Evolutionary conservation across 2,113 vertebrate species (phyloP).

Genomic region (Aspiorhynchus laticeps): DNA sequence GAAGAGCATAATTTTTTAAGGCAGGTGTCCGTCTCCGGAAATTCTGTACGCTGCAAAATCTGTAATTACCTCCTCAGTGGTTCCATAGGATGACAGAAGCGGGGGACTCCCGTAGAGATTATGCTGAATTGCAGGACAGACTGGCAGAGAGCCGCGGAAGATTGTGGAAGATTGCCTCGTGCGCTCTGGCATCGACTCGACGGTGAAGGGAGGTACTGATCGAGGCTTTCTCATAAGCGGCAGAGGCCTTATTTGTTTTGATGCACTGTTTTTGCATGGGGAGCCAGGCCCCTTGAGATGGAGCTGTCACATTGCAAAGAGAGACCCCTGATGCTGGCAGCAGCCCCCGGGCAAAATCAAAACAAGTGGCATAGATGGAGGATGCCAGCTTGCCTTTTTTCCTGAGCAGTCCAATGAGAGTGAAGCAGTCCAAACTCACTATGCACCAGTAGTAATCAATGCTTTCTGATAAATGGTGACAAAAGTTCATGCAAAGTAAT

Average conservation of each 20-base stretch:
- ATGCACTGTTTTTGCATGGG: slow-evolving; percentile 76
- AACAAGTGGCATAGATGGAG: slow-evolving; percentile 82
- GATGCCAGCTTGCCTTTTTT: slow-evolving; percentile 75
- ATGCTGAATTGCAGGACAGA: slow-evolving; percentile 38
- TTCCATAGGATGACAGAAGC: slow-evolving; percentile 39
- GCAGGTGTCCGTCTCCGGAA: slow-evolving; percentile 35
- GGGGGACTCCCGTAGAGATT: slow-evolving; percentile 30
- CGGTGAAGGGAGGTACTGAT: slow-evolving; percentile 70
- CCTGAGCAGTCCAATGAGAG: slow-evolving; percentile 75
- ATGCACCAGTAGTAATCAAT: background rate
- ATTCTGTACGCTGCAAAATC: slow-evolving; percentile 28
- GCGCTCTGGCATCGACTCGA: slow-evolving; percentile 65
- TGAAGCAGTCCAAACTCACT: slow-evolving; percentile 53
- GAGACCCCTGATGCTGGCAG: slow-evolving; percentile 76
- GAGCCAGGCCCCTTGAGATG: slow-evolving; percentile 78
- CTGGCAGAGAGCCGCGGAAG: slow-evolving; percentile 20
- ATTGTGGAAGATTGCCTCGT: slow-evolving; percentile 61
- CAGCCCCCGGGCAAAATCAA: slow-evolving; percentile 79
- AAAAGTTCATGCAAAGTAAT: background rate
- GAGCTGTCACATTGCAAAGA: slow-evolving; percentile 78
- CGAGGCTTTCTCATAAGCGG: slow-evolving; percentile 75
- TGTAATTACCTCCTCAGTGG: slow-evolving; percentile 22
- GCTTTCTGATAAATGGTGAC: background rate
- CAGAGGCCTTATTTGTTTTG: slow-evolving; percentile 80
- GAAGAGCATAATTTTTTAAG: slow-evolving; percentile 38